Evolutionary conservation across 1,140 invertebrate genomes (phyloP).

Genomic region (Pemphigus obesinymphae): DNA sequence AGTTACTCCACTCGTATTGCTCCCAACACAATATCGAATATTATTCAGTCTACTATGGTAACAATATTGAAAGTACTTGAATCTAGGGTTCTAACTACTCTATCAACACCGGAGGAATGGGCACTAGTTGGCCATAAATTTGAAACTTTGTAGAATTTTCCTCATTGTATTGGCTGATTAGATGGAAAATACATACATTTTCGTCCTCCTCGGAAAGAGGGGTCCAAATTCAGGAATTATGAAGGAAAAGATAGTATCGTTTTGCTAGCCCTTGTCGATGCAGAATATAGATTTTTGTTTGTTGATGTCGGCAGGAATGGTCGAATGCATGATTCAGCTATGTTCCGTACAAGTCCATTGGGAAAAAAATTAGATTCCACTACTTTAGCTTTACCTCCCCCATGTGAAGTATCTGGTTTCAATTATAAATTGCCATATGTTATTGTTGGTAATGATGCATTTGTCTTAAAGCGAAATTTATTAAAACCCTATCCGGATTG

Average conservation of each 20-base stretch:
- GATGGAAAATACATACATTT: constrained; percentile 53
- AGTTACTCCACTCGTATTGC: constrained; percentile 46
- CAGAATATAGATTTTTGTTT: constrained; percentile 48
- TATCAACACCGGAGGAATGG: constrained; percentile 45
- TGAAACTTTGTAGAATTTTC: constrained; percentile 52
- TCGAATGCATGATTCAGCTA: too few relatives aligned
- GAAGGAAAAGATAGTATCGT: constrained; percentile 53
- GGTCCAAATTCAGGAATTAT: constrained; percentile 54
- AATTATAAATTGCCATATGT: constrained; percentile 28
- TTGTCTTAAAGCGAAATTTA: constrained; percentile 35
- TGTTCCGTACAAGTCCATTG: too few relatives aligned
- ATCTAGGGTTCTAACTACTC: constrained; percentile 36
- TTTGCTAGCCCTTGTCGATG: constrained; percentile 50
- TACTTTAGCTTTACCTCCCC: background rate
- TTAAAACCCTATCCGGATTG: constrained; percentile 39
- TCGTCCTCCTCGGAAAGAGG: constrained; percentile 50
- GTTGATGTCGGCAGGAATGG: constrained; percentile 48
- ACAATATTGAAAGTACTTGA: background rate
- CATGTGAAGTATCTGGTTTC: background rate
- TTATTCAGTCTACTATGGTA: background rate
- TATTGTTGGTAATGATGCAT: constrained; percentile 42
- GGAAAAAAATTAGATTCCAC: background rate
- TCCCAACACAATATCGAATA: background rate
- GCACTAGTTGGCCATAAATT: constrained; percentile 48
- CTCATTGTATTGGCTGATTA: constrained; percentile 52